Percentiles rank a stretch among this genome's conserved stretches.
These are phyloP conservation scores for Onchidella celtica DNA, from an alignment of 2,888 invertebrate genomes.

Conservation along the genomic window DNA sequence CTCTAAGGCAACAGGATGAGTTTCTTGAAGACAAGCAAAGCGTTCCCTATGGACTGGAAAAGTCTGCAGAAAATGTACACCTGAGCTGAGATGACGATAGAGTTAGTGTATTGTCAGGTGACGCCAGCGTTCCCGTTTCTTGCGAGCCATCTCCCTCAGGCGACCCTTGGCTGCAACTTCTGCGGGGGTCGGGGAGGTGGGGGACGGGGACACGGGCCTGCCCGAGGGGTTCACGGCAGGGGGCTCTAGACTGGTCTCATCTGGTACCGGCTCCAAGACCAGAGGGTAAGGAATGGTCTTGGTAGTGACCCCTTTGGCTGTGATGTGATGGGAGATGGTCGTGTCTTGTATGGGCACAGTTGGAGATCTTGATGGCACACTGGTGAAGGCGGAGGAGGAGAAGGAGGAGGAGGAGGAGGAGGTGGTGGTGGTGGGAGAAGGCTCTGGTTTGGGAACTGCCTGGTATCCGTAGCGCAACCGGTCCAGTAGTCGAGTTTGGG, in stretches of 20 bases:
- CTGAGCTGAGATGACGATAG: no score
- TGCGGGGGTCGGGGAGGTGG: constrained; percentile 27
- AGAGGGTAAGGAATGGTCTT: background rate
- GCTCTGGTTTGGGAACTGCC: background rate
- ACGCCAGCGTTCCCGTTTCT: constrained; percentile 58
- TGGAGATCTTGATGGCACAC: no score
- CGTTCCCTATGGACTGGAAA: no score
- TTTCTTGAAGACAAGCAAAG: no score
- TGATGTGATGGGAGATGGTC: background rate
- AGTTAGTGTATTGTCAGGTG: constrained; percentile 50
- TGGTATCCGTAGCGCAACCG: no score
- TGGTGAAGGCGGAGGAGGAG: background rate
- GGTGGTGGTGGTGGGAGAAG: background rate
- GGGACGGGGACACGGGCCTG: background rate
- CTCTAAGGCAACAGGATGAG: no score
- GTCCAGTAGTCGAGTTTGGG: no score
- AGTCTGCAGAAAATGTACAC: no score
- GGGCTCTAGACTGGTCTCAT: background rate
- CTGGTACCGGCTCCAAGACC: background rate
- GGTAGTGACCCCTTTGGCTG: background rate
- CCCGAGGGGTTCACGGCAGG: background rate
- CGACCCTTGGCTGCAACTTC: constrained; percentile 11
- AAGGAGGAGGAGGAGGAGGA: background rate
- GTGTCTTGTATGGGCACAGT: no score
- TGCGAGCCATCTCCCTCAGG: constrained; percentile 52